phyloP scores from a whole-genome alignment of 92 coral and sea anemone genomes.

The Phenganax marumi region DNA sequence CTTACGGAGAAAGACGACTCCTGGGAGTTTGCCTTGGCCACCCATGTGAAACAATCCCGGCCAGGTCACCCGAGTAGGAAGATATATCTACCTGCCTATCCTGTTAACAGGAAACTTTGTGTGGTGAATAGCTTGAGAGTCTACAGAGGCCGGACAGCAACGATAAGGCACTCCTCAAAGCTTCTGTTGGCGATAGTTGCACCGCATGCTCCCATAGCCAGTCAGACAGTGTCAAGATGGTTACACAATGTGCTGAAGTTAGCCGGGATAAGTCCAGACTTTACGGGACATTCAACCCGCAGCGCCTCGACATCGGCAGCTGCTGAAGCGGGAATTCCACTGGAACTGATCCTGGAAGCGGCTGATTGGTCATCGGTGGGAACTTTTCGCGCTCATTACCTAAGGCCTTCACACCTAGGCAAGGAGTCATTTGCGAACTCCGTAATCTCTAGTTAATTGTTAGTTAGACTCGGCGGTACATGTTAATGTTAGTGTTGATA shows the following conservation, averaged over 20 bases:
- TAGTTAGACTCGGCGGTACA: neutral
- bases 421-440: slow-evolving; percentile 13
- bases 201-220: slow-evolving; percentile 45
- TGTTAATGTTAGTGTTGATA: neutral
- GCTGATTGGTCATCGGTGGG: slow-evolving; percentile 58
- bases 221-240: slow-evolving; percentile 60
- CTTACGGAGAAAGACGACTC: slow-evolving; percentile 43
- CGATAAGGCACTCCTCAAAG: slow-evolving; percentile 28
- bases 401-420: neutral
- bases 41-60: slow-evolving; percentile 29
- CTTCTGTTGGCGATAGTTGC: slow-evolving; percentile 42
- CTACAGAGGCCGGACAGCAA: slow-evolving; percentile 38
- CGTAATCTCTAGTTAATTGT: neutral
- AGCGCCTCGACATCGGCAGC: slow-evolving; percentile 64
- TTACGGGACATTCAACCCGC: slow-evolving; percentile 61
- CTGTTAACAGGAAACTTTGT: slow-evolving; percentile 39
- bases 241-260: slow-evolving; percentile 34
- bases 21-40: slow-evolving; percentile 49
- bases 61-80: slow-evolving; percentile 41
- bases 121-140: slow-evolving; percentile 44
- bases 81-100: slow-evolving; percentile 38
- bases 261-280: slow-evolving; percentile 45
- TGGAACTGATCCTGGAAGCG: slow-evolving; percentile 49
- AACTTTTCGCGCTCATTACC: slow-evolving; percentile 22
- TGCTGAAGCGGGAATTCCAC: slow-evolving; percentile 46